Conservation (phyloP, 2,797 vertebrate genomes). For the Tangara arthus region DNA sequence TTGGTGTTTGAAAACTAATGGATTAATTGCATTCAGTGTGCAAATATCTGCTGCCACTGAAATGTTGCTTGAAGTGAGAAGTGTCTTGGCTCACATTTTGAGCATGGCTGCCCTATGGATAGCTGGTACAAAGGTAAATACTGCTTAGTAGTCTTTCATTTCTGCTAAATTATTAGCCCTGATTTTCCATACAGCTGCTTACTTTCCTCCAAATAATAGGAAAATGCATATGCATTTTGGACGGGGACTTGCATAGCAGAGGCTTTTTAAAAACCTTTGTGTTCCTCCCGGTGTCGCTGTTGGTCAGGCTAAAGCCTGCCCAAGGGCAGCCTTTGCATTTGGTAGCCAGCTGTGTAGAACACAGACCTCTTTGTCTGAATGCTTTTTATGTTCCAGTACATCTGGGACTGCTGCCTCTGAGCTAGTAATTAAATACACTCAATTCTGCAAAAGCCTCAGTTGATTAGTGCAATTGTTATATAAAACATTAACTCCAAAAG, state of each 20-base stretch:
- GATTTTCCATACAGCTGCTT: background rate
- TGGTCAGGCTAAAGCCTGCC: background rate
- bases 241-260: fast-evolving
- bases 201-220: background rate
- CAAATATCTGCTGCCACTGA: background rate
- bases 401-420: background rate
- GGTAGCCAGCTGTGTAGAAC: background rate
- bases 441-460: background rate
- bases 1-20: background rate
- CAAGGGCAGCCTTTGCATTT: background rate
- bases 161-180: background rate
- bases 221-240: background rate
- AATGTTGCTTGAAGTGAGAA: background rate
- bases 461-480: background rate
- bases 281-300: constrained; percentile 45
- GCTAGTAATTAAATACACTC: constrained; percentile 9
- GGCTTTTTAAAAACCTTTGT: background rate
- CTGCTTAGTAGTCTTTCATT: background rate
- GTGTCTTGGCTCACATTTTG: fast-evolving
- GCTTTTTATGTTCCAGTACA: background rate
- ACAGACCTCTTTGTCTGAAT: background rate
- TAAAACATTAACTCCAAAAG: background rate
- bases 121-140: background rate
- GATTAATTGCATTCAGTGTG: background rate
- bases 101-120: background rate